Percentiles rank a stretch among this genome's conserved stretches.
Conservation (phyloP, 1,140 invertebrate species). For the Pseudomyrmex cubaensis region DNA sequence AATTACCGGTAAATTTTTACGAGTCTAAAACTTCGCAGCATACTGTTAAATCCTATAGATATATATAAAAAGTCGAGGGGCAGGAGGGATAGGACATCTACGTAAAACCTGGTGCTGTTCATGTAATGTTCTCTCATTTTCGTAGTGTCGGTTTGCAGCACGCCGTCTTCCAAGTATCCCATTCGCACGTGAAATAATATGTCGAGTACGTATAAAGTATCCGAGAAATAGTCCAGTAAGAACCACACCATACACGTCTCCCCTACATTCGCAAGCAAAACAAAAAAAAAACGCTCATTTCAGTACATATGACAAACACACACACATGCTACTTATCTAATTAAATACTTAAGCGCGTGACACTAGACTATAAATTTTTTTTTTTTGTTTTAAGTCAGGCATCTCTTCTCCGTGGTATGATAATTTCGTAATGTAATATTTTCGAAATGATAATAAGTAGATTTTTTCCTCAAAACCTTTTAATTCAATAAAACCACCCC, state of each 20-base stretch:
- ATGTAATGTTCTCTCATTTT: constrained; percentile 98
- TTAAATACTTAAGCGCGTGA: too few relatives aligned
- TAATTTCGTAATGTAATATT: too few relatives aligned
- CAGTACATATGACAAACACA: not conserved
- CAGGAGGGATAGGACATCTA: constrained; percentile 98
- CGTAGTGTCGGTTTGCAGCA: constrained; percentile 97
- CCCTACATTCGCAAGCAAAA: constrained; percentile 84
- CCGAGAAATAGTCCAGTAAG: constrained; percentile 97
- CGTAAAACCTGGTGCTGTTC: constrained; percentile 99
- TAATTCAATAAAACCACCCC: constrained; percentile 1
- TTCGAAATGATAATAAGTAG: too few relatives aligned
- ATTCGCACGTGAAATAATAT: constrained; percentile 99
- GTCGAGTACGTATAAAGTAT: constrained; percentile 97
- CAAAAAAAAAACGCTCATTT: constrained; percentile 29
- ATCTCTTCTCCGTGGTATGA: too few relatives aligned
- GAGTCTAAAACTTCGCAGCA: constrained; percentile 97
- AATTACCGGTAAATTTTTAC: constrained; percentile 96
- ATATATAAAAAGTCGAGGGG: constrained; percentile 99
- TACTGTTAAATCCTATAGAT: constrained; percentile 99
- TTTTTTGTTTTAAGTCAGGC: too few relatives aligned
- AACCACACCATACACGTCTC: constrained; percentile 97
- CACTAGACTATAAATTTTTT: too few relatives aligned
- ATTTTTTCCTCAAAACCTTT: too few relatives aligned
- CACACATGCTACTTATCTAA: not conserved
- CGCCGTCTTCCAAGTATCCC: constrained; percentile 98